phyloP scores from a whole-genome alignment of 2,888 invertebrate species.

The Morpho helenor region DNA sequence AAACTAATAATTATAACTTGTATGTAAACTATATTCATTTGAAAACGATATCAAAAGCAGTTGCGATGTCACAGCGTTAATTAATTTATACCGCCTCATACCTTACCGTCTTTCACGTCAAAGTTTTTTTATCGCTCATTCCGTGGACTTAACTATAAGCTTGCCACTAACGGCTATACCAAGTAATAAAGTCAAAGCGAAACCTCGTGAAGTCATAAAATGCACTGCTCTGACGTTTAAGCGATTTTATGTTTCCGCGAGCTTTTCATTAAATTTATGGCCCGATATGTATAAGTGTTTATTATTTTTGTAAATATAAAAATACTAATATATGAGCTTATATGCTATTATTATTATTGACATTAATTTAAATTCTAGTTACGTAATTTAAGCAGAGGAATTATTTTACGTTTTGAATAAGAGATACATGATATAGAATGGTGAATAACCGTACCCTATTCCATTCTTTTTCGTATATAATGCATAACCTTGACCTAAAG shows the following conservation, averaged over 20 bases:
- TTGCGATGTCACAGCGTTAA: too few relatives aligned
- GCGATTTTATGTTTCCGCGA: conserved; percentile 14
- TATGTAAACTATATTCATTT: too few relatives aligned
- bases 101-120: too few relatives aligned
- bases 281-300: conserved; percentile 8
- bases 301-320: conserved; percentile 1
- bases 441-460: too few relatives aligned
- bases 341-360: background rate
- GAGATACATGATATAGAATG: too few relatives aligned
- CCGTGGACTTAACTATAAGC: conserved; percentile 6
- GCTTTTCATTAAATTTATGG: conserved; percentile 20
- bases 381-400: too few relatives aligned
- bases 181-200: conserved; percentile 23
- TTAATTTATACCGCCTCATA: too few relatives aligned
- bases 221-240: conserved; percentile 19
- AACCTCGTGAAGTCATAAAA: conserved; percentile 23
- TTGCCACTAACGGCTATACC: conserved; percentile 18
- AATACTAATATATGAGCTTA: background rate
- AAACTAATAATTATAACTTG: too few relatives aligned
- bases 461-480: too few relatives aligned
- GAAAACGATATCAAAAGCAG: too few relatives aligned
- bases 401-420: too few relatives aligned
- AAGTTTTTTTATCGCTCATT: background rate
- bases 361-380: background rate
- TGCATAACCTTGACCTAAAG: too few relatives aligned